Base-by-base conservation (phyloP, 2,888 invertebrate species). In the Andrena chrysosceles region DNA sequence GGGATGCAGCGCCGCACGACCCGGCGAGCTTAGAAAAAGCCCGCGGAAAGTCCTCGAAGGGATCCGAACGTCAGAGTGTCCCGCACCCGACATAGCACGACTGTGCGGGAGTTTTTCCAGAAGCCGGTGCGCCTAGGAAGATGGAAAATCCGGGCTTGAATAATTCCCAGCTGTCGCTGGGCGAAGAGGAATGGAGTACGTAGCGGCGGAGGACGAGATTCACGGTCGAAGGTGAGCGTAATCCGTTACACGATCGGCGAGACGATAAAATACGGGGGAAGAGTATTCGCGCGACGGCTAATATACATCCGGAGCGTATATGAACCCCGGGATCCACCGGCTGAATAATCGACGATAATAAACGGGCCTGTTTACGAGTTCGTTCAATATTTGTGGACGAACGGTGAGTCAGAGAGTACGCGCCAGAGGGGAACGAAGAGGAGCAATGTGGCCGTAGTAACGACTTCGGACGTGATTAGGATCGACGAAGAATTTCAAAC, bases 101-200 rank as follows among this genome's bases (percentile, higher is more conserved):
- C 7, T 6, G 3, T 4, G 16, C 26, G 7, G 3, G 35, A 54
- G 35, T n/a, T n/a, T 66, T n/a, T 67, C 42, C 48, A 16, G 48
- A 33, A n/a, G 56, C n/a, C 20, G 31, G 31, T 5, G 13, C 26
- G 23, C 13, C 59, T 4, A 6, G 10, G 10, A n/a, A 49, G 20
- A 49, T 48, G 62, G 59, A 13, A 75, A 80, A 76, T 74, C 70
- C 33, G n/a, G 60, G 66, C 54, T 31, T 71, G 76, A 85, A 81
- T 83, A 81, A 86, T 85, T 62, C 69, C 74, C 63, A 33, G 26
- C 69, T 49, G 72, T 73, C 72, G 49, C 63, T 13, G 16, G 48
- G 42, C 42, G 59, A 60, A 31, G 64, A 31, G 73, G 49, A 69
- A 69, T 64, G 69, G 75, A 49, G 54, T 29, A 23, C 4, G 48